Base-by-base conservation (phyloP, 1,140 invertebrate genomes). In the Drosophila bifasciata region DNA sequence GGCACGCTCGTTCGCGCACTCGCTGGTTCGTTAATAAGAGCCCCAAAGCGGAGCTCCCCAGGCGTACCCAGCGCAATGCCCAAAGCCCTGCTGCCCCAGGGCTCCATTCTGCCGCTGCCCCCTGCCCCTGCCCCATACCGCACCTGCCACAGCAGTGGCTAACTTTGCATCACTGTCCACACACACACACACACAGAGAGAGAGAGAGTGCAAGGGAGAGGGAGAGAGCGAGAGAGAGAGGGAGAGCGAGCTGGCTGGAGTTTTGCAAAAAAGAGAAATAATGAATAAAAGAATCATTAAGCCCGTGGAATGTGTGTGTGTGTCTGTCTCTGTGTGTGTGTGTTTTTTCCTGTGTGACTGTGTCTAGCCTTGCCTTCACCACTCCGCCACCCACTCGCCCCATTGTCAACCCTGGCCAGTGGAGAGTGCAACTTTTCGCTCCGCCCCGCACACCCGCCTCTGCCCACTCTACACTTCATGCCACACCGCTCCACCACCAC, bases 281-380 rank as follows among this genome's bases (percentile, higher is more conserved):
- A 86, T 88, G 81, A 86, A 86, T 88, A 86, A 86, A 86, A 76
- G 83, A 86, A 86, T 86, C 81, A 86, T 86, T 86, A 86, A 86
- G 81, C 83, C 70, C 70, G 78, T 64, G 81, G 62, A 71, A 48
- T 43, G 36, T 23, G 15, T 36, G 44, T 46, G 58, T 39, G 46
- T 41, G 9, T 41, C 19, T 41, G 17, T 39, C 21, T 25, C 15
- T 11, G 3, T 25, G 61, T 25, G 19, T 39, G 15, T 36, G 44
- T 46, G 58, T 28, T 40, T 41, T 15, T 41, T 40, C 39, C 39
- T 41, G 17, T 39, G 52, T 25, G 25, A 16, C 3, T 28, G 19
- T 39, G 19, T 39, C 15, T 8, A 8, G 15, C 9, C 25, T 36
- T 41, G 39, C n/a, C 3, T 11, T 3, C 28, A 3, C 9, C 32